These are phyloP conservation scores for Anguilla japonica DNA, from an alignment of 2,113 vertebrate species.

Conservation along the genomic window DNA sequence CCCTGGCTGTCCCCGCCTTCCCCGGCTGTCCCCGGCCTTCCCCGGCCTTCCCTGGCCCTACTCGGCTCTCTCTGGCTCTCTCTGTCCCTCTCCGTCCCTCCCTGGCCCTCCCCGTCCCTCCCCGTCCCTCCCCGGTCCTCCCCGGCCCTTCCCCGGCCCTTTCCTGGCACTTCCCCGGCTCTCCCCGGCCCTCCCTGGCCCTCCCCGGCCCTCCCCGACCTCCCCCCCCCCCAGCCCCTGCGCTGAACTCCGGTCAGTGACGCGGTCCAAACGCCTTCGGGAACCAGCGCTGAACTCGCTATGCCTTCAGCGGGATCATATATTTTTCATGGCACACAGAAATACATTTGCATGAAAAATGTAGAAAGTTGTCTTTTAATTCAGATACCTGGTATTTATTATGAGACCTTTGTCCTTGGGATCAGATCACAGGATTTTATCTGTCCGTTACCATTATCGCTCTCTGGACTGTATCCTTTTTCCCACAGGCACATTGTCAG, in stretches of 20 bases:
- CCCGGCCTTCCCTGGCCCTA: slow-evolving; percentile 27
- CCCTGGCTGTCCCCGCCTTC: too few relatives aligned
- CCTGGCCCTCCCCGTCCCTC: background rate
- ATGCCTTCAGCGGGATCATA: slow-evolving; percentile 54
- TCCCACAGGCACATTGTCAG: slow-evolving; percentile 3
- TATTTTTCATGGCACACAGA: slow-evolving; percentile 76
- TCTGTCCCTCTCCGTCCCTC: too few relatives aligned
- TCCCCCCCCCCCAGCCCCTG: background rate
- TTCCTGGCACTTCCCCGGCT: background rate
- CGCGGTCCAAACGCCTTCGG: slow-evolving; percentile 36
- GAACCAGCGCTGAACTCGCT: slow-evolving; percentile 45
- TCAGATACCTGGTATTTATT: slow-evolving; percentile 74
- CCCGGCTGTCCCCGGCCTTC: too few relatives aligned
- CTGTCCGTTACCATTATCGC: slow-evolving; percentile 57
- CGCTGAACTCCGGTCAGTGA: slow-evolving; percentile 46
- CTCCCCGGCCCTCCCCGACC: background rate
- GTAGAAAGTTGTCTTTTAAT: slow-evolving; percentile 72
- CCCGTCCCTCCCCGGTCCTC: slow-evolving; percentile 1
- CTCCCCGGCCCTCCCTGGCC: slow-evolving; percentile 4
- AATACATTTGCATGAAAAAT: slow-evolving; percentile 79
- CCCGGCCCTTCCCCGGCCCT: background rate
- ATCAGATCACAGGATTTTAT: slow-evolving; percentile 65
- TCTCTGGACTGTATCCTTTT: background rate
- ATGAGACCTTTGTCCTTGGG: slow-evolving; percentile 74
- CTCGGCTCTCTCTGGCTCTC: background rate